Evolutionary conservation across 2,888 invertebrate genomes (phyloP).

Genomic region (Pemphredon lugubris): DNA sequence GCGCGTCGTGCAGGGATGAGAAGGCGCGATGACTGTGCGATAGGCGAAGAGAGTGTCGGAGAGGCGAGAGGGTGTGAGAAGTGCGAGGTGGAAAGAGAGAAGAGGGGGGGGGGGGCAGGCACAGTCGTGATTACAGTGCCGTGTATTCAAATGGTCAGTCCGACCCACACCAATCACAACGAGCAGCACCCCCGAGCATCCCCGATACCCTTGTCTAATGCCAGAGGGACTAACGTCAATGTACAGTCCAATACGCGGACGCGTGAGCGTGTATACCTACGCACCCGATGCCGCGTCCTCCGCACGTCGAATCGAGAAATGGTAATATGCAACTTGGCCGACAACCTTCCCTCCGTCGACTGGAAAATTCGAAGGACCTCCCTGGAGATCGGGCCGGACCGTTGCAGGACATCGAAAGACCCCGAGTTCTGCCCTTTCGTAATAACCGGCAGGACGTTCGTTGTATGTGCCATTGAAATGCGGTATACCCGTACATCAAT

Average conservation of each 20-base stretch:
- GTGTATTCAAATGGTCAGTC: constrained; percentile 81
- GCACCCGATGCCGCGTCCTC: constrained; percentile 42
- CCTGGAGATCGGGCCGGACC: constrained; percentile 67
- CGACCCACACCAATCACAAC: constrained; percentile 79
- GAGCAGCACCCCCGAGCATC: constrained; percentile 70
- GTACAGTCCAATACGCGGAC: constrained; percentile 44
- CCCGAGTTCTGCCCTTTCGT: constrained; percentile 56
- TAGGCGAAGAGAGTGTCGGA: constrained; percentile 62
- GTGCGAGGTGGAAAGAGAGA: constrained; percentile 45
- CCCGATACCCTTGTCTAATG: constrained; percentile 74
- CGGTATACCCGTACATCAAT: constrained; percentile 14
- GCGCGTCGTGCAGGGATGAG: constrained; percentile 61
- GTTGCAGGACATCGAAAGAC: constrained; percentile 65
- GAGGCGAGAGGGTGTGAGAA: constrained; percentile 42
- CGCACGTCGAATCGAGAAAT: constrained; percentile 73
- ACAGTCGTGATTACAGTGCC: constrained; percentile 79
- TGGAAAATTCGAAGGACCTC: constrained; percentile 75
- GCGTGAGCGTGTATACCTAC: constrained; percentile 35
- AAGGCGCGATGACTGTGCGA: constrained; percentile 67
- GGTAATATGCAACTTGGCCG: constrained; percentile 74
- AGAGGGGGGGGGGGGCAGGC: constrained; percentile 62
- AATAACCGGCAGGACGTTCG: constrained; percentile 48
- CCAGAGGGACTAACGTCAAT: constrained; percentile 69
- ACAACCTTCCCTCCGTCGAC: constrained; percentile 69
- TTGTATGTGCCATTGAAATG: constrained; percentile 36